Base-by-base conservation (phyloP, 2,797 vertebrate species). In the Lophura swinhoii region DNA sequence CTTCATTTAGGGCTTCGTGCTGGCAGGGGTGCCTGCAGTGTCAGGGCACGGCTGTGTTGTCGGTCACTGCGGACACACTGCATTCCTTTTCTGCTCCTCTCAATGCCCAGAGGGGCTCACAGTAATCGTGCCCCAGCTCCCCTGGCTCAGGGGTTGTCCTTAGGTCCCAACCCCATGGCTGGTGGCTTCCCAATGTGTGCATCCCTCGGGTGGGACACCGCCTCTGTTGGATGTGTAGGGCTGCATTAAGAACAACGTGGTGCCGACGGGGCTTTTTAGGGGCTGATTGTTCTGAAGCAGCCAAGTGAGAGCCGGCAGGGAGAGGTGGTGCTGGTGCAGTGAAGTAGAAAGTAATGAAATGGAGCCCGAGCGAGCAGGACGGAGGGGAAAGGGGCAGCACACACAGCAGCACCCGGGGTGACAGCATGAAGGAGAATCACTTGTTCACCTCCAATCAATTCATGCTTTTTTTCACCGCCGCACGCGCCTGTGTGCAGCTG, bases 361-460 rank as follows among this genome's bases (percentile, higher is more conserved):
- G 5, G 82, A 94, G 79, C 80, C 86, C 1, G 13, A 69, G 79
- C 5, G 22, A 89, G 78, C 83, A 12, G 83, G 84, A 68, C 2
- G 7, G 86, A 87, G 87, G 84, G 55, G 75, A 83, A 82, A 87
- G 96, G 84, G 90, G 78, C 95, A 97, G 94, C 94, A 87, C 94
- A 84, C 70, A n/a, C 70, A n/a, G 95, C 89, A 91, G 93, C 86
- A 93, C 89, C 84, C 84, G 56, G 70, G 91, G 94, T 95, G 94
- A 94, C 95, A 91, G 93, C 94, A 86, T 94, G 97, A 97, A 97
- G 97, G 97, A 97, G 97, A 98, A 97, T 97, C 97, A 92, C 97
- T 97, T 93, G 95, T 98, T 98, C 98, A 98, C 97, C 98, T 98
- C 98, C 98, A 95, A 96, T 98, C 98, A 98, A 96, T 98, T 97